phyloP scores from a whole-genome alignment of 2,888 invertebrate genomes.

The Atrina japonica region DNA sequence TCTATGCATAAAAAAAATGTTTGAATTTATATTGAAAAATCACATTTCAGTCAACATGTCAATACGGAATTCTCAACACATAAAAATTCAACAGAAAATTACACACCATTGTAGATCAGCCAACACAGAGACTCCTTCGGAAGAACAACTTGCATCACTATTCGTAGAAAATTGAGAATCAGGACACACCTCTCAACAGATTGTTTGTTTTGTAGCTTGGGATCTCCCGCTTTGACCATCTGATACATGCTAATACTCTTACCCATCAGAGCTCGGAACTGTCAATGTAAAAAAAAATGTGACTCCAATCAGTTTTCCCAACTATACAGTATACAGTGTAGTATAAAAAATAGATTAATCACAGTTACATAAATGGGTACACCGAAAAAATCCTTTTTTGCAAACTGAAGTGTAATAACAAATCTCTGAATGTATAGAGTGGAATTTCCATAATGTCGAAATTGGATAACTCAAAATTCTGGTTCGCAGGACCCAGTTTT shows the following conservation, averaged over 20 bases:
- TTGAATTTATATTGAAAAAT: too few species aligned
- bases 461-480: too few species aligned
- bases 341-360: neutral
- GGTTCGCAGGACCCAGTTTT: too few species aligned
- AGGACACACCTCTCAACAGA: constrained; percentile 75
- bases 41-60: too few species aligned
- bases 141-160: constrained; percentile 78
- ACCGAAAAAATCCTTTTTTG: too few species aligned
- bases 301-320: neutral
- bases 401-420: too few species aligned
- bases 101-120: constrained; percentile 81
- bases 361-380: too few species aligned
- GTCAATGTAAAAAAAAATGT: constrained; percentile 39
- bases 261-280: constrained; percentile 80
- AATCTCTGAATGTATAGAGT: too few species aligned
- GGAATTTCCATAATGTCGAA: too few species aligned
- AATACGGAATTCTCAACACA: too few species aligned
- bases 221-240: constrained; percentile 71
- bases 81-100: too few species aligned
- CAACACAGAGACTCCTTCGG: constrained; percentile 79
- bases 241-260: constrained; percentile 79
- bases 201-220: constrained; percentile 77
- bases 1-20: too few species aligned
- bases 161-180: constrained; percentile 75
- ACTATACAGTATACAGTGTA: neutral